Evolutionary conservation across 2,797 vertebrate genomes (phyloP), one percentile per base, ranked within the genome.

Genomic region (Taeniopygia guttata): DNA sequence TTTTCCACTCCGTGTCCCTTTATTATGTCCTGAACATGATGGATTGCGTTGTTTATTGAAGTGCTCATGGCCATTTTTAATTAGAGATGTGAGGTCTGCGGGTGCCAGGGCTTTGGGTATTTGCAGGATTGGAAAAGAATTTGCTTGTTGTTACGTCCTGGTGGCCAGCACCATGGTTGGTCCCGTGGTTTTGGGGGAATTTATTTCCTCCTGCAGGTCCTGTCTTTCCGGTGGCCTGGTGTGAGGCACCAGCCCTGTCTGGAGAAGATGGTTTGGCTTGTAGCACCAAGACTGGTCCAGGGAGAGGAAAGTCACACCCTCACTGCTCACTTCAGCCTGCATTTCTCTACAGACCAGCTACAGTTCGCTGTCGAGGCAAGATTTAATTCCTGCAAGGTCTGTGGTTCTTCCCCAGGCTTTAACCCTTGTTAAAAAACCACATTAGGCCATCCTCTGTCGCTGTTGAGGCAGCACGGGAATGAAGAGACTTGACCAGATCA

Each of bases 11-110:
- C 7, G 7, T 83, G 66, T 92, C 95, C 95, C 95, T 97, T 97
- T 93, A 97, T 96, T 97, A 68, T 84, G 91, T 84, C 82, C 81
- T 92, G 96, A 96, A 30, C 96, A 96, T 97, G 98, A 98, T 97
- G 97, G 97, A 97, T 98, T 96, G 97, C 79, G 3, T 95, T 92
- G 91, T 96, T 98, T 97, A 98, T 97, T 97, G 97, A 97, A 95
- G 94, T 89, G 87, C 95, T 97, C 94, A 36, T 43, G 79, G 87
- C 67, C 88, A 74, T 93, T 97, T 98, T 97, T 98, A 98, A 98
- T 98, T 97, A 98, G 97, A 94, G 96, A 95, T 82, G 74, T 90
- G 96, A 97, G 94, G 97, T 95, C 97, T 93, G 94, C 80, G 83
- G 96, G 96, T 94, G 96, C 96, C 93, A 94, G 92, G 87, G 96